Base-by-base conservation (phyloP, 2,797 vertebrate species). In the Stomatorhinus walkeri region DNA sequence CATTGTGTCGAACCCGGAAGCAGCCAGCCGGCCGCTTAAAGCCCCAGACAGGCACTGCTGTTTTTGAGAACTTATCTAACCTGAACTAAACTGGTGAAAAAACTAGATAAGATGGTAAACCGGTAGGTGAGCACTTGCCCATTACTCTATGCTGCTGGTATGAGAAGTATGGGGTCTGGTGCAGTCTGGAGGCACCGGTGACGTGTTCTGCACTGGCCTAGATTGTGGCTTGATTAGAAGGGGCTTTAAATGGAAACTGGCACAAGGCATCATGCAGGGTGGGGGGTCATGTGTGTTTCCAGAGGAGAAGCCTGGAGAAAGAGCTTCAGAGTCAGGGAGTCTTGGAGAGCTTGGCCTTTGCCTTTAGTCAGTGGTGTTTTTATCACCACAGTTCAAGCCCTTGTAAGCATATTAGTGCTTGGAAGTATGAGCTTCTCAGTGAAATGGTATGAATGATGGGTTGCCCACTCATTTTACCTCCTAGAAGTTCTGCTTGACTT, bases 161-260 rank as follows among this genome's bases (percentile, higher is more conserved):
- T 36, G 32, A 40, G 24, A 32, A 68, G 24, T 68, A 28, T 28
- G 24, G 61, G 22, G 24, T 68, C 61, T 28, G 24, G 61, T 68
- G 61, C 61, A 68, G 24, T 68, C 9, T 12, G 61, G 9, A 68
- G 24, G 61, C 61, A 68, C 9, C 10, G 9, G 61, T 68, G 61
- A 68, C 61, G 61, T 68, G 8, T 68, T 68, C 61, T n/a, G 61
- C 61, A 12, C 9, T 93, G 92, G 93, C 94, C 93, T 91, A 94
- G 91, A 93, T 94, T 90, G 90, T 89, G 3, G 64, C 36, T 22
- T 91, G 94, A 93, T 94, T 94, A 93, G 91, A 72, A 64, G 92
- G 92, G 92, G 72, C 89, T 92, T 85, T 24, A 84, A 48, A 56
- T 48, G 51, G 90, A 90, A 92, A 89, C 90, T 85, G 90, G 90